Base-by-base conservation (phyloP, 2,888 invertebrate genomes). In the Augochlorella aurata region DNA sequence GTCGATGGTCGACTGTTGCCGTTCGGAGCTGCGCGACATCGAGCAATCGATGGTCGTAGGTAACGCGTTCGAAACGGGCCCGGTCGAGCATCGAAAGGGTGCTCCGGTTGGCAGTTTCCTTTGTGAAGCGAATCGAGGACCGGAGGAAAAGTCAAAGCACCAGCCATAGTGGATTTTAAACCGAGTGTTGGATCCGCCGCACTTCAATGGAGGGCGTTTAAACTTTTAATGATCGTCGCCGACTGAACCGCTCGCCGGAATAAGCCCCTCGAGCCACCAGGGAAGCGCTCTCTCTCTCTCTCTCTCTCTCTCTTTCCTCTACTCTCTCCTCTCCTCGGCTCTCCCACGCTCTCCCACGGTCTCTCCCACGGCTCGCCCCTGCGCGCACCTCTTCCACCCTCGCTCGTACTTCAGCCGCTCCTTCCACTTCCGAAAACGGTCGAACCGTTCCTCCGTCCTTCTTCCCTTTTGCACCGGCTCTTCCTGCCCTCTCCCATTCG, bases 141-240 rank as follows among this genome's bases (percentile, higher is more conserved):
- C 68, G 77, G 63, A 58, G 76, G 71, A 67, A 82, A 84, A 88
- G 85, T 86, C 88, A 86, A 83, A 86, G 87, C 81, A 78, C 47
- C 77, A 71, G 82, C 85, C 87, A 86, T 86, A 86, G 87, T 87
- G 87, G 90, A 92, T 92, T 92, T 90, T 89, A 79, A 91, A 87
- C 85, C 87, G 90, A 88, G 89, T 88, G 87, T 89, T 85, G 89
- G 89, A 90, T 91, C 88, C 89, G 87, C 85, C 88, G 89, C 86
- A 87, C 91, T 90, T 91, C 87, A 91, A 91, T 91, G 83, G 88
- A 86, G 89, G 87, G 88, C 91, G 90, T 91, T 92, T 92, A 92
- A 92, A 92, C 90, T 92, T 92, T 92, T 92, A 92, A 92, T 91
- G 92, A 91, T 90, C 90, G 89, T 90, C 90, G 90, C 86, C 88